phyloP scores from a whole-genome alignment of 2,888 invertebrate species.

The Dermolepida albohirtum region DNA sequence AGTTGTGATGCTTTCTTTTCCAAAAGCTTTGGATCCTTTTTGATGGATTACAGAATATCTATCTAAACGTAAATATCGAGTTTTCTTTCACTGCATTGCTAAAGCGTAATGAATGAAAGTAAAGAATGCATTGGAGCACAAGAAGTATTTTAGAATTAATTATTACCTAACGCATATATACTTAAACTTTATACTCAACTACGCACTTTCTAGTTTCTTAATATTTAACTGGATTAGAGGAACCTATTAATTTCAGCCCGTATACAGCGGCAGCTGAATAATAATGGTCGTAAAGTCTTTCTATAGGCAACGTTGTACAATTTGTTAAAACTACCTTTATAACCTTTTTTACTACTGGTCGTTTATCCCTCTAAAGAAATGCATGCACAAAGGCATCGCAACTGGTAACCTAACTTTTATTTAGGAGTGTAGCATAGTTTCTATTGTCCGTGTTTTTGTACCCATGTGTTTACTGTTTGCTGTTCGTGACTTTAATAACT shows the following conservation, averaged over 20 bases:
- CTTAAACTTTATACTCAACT: too few species aligned
- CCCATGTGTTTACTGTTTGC: neutral
- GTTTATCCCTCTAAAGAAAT: conserved; percentile 29
- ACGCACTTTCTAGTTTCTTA: neutral
- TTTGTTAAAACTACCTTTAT: conserved; percentile 43
- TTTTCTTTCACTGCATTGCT: too few species aligned
- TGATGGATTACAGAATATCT: too few species aligned
- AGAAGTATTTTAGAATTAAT: too few species aligned
- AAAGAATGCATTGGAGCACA: too few species aligned
- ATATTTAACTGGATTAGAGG: conserved; percentile 62
- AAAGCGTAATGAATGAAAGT: too few species aligned
- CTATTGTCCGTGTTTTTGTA: conserved; percentile 22
- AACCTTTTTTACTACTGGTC: conserved; percentile 33
- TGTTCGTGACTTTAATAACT: too few species aligned
- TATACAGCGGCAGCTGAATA: conserved; percentile 18
- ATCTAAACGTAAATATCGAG: too few species aligned
- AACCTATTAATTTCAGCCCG: conserved; percentile 48
- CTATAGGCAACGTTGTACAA: conserved; percentile 36
- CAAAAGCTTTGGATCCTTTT: too few species aligned
- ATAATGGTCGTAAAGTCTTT: conserved; percentile 23
- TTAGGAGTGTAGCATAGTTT: conserved; percentile 30
- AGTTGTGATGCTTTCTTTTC: too few species aligned
- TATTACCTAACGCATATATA: too few species aligned
- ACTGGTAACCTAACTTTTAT: conserved; percentile 29
- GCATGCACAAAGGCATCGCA: neutral